Base-by-base conservation (phyloP, 1,140 invertebrate genomes). In the Propsilocerus akamusi region DNA sequence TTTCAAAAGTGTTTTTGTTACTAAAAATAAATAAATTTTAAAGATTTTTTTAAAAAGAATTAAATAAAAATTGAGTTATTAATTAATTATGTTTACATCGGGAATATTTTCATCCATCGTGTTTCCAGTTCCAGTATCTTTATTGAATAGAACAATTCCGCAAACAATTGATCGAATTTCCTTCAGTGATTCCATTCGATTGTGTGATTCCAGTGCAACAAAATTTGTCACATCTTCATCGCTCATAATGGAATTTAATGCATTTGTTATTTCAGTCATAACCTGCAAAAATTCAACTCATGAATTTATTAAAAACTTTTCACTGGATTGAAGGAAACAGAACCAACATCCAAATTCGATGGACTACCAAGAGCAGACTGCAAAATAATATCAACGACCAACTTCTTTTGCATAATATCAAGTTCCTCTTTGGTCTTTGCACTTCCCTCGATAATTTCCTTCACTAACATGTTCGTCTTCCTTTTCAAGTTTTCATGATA, bases 111-210 rank as follows among this genome's bases (percentile, higher is more conserved):
- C 32, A 37, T 37, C 32, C 32, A 37, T 37, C 14, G 32, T 37
- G 20, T 37, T 37, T n/a, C 32, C 32, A 32, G 37, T 12, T 14
- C 48, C 48, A 17, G 26, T 24, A 30, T 49, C 48, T 34, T 37
- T 49, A 26, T 49, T 49, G 14, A 49, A 49, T n/a, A 49, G 7
- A 34, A 22, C 24, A 49, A 49, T 49, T 17, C 48, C 48, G 25
- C 48, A 49, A 23, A 49, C 48, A 32, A 49, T 26, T 22, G 2
- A 4, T 32, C 32, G 48, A 32, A 49, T 32, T 14, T 24, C 32
- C 37, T 32, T 37, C 30, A 49, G n/a, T 14, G 28, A 37, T 24
- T 32, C 48, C 22, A 37, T 11, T 24, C 48, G 17, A 23, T 32
- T 26, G 14, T 23, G 17, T 10, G 17, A 8, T 23, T 49, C 26